Conservation (phyloP, 1,140 invertebrate genomes). For the Diorhabda sublineata region DNA sequence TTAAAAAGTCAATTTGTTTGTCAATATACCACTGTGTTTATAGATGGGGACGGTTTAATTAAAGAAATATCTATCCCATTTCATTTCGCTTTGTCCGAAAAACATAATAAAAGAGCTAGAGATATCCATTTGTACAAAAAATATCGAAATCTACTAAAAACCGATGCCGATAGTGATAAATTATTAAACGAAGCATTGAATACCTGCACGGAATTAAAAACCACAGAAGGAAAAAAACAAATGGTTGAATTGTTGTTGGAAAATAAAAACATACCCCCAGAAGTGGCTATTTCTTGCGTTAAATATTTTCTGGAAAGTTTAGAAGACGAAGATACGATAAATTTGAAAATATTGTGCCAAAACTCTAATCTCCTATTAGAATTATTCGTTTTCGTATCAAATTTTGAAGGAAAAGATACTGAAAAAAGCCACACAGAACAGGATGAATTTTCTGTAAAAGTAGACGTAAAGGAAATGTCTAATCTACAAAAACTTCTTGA, state of each 20-base stretch:
- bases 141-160: constrained; percentile 64
- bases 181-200: constrained; percentile 51
- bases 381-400: constrained; percentile 35
- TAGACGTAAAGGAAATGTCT: constrained; percentile 40
- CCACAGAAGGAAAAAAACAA: constrained; percentile 66
- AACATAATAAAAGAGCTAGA: constrained; percentile 78
- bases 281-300: constrained; percentile 53
- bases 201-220: constrained; percentile 65
- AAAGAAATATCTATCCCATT: constrained; percentile 85
- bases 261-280: constrained; percentile 57
- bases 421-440: constrained; percentile 26
- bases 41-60: constrained; percentile 75
- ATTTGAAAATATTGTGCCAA: constrained; percentile 34
- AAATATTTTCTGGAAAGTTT: constrained; percentile 49
- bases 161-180: constrained; percentile 51
- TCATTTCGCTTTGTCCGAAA: constrained; percentile 81
- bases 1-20: constrained; percentile 49
- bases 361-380: constrained; percentile 42
- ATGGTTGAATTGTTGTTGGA: constrained; percentile 65
- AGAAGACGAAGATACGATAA: constrained; percentile 24
- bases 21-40: constrained; percentile 67
- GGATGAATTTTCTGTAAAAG: constrained; percentile 17
- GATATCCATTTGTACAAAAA: constrained; percentile 84
- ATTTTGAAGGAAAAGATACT: constrained; percentile 16
- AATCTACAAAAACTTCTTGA: constrained; percentile 46